Percentiles rank a stretch among this genome's conserved stretches.
Conservation (phyloP, 1,140 invertebrate genomes). For the Drosophila busckii region DNA sequence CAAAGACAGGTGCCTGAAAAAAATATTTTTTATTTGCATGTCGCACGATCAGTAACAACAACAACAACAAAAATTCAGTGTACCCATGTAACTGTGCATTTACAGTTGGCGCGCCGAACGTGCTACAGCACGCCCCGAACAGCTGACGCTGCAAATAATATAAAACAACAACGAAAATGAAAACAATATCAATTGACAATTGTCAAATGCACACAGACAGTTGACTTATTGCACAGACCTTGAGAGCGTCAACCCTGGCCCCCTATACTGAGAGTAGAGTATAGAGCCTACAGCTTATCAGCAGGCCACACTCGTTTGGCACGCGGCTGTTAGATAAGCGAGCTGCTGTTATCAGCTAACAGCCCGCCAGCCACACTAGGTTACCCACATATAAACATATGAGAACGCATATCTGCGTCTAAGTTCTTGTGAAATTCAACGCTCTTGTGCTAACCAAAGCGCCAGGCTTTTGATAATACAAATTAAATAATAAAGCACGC, state of each 20-base stretch:
- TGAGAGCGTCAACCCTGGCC: conserved; percentile 11
- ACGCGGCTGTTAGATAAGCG: conserved; percentile 21
- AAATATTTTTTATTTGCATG: conserved; percentile 12
- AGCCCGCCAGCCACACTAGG: neutral
- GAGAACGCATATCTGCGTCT: neutral
- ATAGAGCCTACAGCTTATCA: conserved; percentile 1
- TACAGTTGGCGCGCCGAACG: conserved; percentile 44
- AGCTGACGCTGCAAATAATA: too few species aligned
- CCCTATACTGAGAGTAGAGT: neutral
- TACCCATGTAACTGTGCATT: conserved; percentile 42
- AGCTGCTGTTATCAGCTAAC: conserved; percentile 4
- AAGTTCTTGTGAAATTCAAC: conserved; percentile 68
- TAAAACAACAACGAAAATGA: too few species aligned
- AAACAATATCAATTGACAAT: too few species aligned
- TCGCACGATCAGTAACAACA: conserved; percentile 14
- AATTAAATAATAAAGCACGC: conserved; percentile 50
- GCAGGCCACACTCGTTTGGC: neutral
- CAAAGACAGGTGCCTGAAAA: conserved; percentile 19
- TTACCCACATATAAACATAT: too few species aligned
- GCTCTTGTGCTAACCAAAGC: conserved; percentile 40
- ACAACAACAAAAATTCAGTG: neutral
- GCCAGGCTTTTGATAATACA: conserved; percentile 37
- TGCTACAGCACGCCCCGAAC: conserved; percentile 44
- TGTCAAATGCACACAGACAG: conserved; percentile 1
- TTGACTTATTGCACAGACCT: conserved; percentile 6